A percentile compares a stretch with the other conserved stretches of the same genome.
phyloP scores from a whole-genome alignment of 2,888 invertebrate genomes.

The Pristionchus maxplancki region DNA sequence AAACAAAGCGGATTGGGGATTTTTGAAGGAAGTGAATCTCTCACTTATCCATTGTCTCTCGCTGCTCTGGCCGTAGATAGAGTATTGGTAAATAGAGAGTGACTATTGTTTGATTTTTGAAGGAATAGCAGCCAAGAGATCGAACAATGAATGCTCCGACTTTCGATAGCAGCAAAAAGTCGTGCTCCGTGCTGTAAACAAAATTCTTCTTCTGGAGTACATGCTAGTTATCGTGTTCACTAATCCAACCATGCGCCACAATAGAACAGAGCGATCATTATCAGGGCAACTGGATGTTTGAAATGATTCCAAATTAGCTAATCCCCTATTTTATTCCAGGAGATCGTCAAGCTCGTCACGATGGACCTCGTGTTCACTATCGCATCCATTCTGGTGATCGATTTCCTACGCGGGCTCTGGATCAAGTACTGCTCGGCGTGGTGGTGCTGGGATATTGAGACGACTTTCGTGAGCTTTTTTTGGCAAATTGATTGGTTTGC shows the following conservation, averaged over 20 bases:
- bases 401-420: slow-evolving; percentile 93
- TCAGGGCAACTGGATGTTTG: too few species aligned
- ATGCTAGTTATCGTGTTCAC: too few species aligned
- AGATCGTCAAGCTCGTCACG: slow-evolving; percentile 93
- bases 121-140: neutral
- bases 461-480: slow-evolving; percentile 84
- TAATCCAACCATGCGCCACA: too few species aligned
- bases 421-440: slow-evolving; percentile 86
- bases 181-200: neutral
- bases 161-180: neutral
- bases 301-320: too few species aligned
- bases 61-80: too few species aligned
- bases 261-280: too few species aligned
- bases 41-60: too few species aligned
- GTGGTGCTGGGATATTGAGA: slow-evolving; percentile 99
- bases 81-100: too few species aligned
- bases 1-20: neutral
- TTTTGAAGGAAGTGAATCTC: slow-evolving; percentile 3
- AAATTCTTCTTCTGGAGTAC: neutral
- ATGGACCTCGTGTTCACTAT: slow-evolving; percentile 94
- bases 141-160: neutral
- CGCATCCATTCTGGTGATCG: slow-evolving; percentile 88
- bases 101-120: too few species aligned
- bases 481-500: neutral
- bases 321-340: slow-evolving; percentile 78